phyloP scores from a whole-genome alignment of 2,797 vertebrate species.

The Sebastes iracundus region DNA sequence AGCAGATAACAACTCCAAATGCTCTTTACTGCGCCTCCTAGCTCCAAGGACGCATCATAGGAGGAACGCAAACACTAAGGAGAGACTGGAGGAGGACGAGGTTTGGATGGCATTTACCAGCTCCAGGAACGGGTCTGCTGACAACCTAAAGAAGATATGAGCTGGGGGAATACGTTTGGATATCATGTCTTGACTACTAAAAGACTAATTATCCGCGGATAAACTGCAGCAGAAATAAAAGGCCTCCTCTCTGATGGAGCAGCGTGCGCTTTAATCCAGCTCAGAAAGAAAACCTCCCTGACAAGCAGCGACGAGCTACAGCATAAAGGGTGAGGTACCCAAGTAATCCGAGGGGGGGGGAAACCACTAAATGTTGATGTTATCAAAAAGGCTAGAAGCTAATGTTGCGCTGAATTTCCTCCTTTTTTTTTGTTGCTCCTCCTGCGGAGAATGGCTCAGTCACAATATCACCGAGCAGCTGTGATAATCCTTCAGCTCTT shows the following conservation, averaged over 20 bases:
- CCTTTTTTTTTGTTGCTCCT: background rate
- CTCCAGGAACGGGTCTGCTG: conserved; percentile 5
- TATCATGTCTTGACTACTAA: conserved; percentile 68
- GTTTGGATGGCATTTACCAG: conserved; percentile 25
- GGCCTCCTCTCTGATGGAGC: conserved; percentile 70
- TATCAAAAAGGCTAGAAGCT: background rate
- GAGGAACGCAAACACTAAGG: conserved; percentile 44
- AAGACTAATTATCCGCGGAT: conserved; percentile 39
- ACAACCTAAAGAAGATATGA: conserved; percentile 14
- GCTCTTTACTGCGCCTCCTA: conserved; percentile 50
- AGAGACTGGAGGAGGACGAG: conserved; percentile 37
- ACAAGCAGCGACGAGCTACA: conserved; percentile 65
- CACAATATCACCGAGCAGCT: conserved; percentile 21
- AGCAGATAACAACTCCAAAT: conserved; percentile 37
- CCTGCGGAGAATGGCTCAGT: conserved; percentile 35
- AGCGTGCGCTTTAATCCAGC: conserved; percentile 59
- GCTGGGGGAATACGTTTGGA: conserved; percentile 18
- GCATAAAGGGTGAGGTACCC: conserved; percentile 71
- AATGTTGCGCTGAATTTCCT: conserved; percentile 23
- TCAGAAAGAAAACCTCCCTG: conserved; percentile 41
- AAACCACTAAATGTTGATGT: conserved; percentile 1
- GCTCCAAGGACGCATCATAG: conserved; percentile 64
- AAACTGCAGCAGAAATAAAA: conserved; percentile 59
- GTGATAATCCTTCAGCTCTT: conserved; percentile 46
- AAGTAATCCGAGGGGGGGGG: background rate